Base-by-base conservation (phyloP, 2,797 vertebrate genomes). In the Halcyon chelicuti region DNA sequence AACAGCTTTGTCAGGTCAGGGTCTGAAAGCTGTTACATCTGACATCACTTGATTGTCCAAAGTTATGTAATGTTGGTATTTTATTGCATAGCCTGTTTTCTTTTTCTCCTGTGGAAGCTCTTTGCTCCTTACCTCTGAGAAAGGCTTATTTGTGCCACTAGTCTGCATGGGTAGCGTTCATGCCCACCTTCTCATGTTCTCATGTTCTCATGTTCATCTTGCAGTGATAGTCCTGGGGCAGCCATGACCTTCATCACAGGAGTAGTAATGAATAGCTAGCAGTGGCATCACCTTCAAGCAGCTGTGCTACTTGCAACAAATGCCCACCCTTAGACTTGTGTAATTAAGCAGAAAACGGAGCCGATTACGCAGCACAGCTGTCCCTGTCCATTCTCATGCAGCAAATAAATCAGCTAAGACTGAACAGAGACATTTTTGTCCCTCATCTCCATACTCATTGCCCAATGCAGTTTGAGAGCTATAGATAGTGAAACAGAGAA, bases 141-240 rank as follows among this genome's bases (percentile, higher is more conserved):
- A 68, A 81, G 44, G 19, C 16, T 54, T 37, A 4, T 58, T 47
- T 66, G n/a, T 78, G 62, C 14, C 46, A 8, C 13, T 44, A n/a
- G 16, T 19, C 37, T 47, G 10, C 0, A 1, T 4, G 4, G 60
- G 25, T 66, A 40, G 12, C 63, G 25, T 2, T n/a, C 0, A 0
- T 71, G 68, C 10, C 26, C 42, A 84, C 9, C 37, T 76, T 26
- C 16, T 68, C 44, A 5, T 20, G 17, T 51, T 26, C 16, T 68
- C 44, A 5, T 20, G 17, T 51, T 35, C 4, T 37, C 4, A 2
- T 12, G 49, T 3, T 13, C 28, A 42, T 9, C 61, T 40, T 71
- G 31, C 22, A 21, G 37, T 6, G 47, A 20, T 3, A 57, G 52
- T 26, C 17, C 73, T 0, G 0, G 33, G 57, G 23, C 29, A 71